These are phyloP conservation scores for Caranx ignobilis DNA, from an alignment of 2,113 vertebrate genomes.

Conservation along the genomic window DNA sequence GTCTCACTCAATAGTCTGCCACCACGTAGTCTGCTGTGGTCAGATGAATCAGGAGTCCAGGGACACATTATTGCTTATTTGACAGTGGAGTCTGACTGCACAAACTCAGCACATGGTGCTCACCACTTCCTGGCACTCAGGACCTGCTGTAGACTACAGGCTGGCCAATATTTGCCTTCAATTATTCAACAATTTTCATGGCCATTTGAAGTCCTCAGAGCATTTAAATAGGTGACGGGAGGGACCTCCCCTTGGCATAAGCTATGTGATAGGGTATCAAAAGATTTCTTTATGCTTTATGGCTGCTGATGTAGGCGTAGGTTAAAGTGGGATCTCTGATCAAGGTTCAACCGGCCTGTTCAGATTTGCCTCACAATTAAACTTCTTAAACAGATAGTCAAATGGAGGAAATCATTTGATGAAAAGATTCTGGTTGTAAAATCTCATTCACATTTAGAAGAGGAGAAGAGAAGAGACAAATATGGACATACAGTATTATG, in stretches of 20 bases:
- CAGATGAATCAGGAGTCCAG: constrained; percentile 83
- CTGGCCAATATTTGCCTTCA: constrained; percentile 82
- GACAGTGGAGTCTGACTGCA: constrained; percentile 83
- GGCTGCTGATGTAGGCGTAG: constrained; percentile 9
- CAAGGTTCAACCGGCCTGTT: constrained; percentile 3
- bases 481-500: not conserved
- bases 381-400: not conserved
- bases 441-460: constrained; percentile 5
- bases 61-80: constrained; percentile 87
- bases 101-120: constrained; percentile 82
- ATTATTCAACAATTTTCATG: constrained; percentile 85
- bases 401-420: not conserved
- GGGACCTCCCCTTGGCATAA: constrained; percentile 55
- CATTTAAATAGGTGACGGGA: constrained; percentile 69
- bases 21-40: constrained; percentile 85
- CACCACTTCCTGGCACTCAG: constrained; percentile 84
- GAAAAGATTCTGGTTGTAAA: not conserved
- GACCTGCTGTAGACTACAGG: constrained; percentile 74
- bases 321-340: constrained; percentile 43
- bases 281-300: constrained; percentile 43
- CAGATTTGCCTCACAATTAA: constrained; percentile 7
- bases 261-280: constrained; percentile 54
- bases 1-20: constrained; percentile 86
- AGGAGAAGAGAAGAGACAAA: not conserved
- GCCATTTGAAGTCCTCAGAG: constrained; percentile 74